A percentile compares a stretch with the other conserved stretches of the same genome.
These are phyloP conservation scores for Epicampocera succincta DNA, from an alignment of 2,888 invertebrate species.

Conservation along the genomic window DNA sequence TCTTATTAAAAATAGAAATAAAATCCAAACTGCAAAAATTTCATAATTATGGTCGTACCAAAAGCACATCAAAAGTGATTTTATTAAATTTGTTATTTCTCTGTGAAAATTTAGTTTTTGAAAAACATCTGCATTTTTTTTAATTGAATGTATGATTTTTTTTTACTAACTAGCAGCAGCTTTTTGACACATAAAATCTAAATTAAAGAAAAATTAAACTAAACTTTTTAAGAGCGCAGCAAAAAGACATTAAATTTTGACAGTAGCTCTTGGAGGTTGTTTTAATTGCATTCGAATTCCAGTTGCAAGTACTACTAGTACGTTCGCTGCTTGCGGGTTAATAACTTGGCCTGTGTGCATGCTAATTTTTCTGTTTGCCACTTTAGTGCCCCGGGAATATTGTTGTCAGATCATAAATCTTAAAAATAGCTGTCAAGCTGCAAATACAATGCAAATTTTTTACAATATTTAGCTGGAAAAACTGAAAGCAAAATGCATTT, in stretches of 20 bases:
- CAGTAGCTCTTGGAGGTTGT: conserved; percentile 36
- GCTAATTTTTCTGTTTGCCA: conserved; percentile 30
- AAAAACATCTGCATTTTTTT: conserved; percentile 1
- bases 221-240: conserved; percentile 4
- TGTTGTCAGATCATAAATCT: conserved; percentile 63
- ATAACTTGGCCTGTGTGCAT: conserved; percentile 28
- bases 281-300: conserved; percentile 42
- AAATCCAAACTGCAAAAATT: conserved; percentile 22
- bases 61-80: conserved; percentile 56
- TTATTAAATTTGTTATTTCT: conserved; percentile 42
- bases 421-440: conserved; percentile 57
- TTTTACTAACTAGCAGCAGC: conserved; percentile 33
- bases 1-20: conserved; percentile 35
- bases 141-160: conserved; percentile 24
- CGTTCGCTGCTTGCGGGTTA: background rate
- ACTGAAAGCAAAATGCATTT: conserved; percentile 13
- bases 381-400: conserved; percentile 57
- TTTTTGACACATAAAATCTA: conserved; percentile 44
- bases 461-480: conserved; percentile 37
- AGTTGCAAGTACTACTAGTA: conserved; percentile 28
- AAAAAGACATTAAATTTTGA: conserved; percentile 49
- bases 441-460: conserved; percentile 55
- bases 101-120: conserved; percentile 18
- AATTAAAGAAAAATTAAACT: conserved; percentile 38
- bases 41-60: conserved; percentile 52